phyloP scores from a whole-genome alignment of 2,888 invertebrate species.

The Leucozona laternaria region DNA sequence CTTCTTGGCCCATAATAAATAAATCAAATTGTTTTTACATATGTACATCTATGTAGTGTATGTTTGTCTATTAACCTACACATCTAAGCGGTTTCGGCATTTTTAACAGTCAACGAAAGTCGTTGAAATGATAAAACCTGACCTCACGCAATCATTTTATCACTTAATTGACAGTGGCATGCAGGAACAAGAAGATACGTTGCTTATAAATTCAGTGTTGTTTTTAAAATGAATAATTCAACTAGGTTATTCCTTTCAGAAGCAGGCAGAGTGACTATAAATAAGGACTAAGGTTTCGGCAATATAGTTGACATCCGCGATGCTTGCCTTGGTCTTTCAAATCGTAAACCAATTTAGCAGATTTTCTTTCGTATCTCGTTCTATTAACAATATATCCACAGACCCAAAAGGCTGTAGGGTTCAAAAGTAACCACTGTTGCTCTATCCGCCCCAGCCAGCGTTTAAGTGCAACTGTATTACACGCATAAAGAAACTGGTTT shows the following conservation, averaged over 20 bases:
- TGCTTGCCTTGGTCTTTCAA: no score
- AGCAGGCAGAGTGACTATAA: no score
- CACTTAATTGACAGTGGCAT: background rate
- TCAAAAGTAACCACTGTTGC: background rate
- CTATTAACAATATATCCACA: no score
- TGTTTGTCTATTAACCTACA: no score
- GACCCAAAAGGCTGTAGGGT: no score
- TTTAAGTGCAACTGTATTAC: background rate
- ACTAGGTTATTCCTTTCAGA: no score
- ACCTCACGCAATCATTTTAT: slow-evolving; percentile 9
- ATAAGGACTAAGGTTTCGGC: no score
- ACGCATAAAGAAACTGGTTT: background rate
- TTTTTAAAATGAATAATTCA: no score
- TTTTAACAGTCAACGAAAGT: background rate
- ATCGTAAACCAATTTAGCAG: no score
- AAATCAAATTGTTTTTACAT: background rate
- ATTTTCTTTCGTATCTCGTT: no score
- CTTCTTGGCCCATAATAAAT: slow-evolving; percentile 2
- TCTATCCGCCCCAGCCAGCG: background rate
- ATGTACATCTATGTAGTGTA: no score
- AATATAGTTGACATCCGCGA: no score
- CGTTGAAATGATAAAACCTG: background rate
- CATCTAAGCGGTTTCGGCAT: background rate
- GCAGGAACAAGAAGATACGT: background rate
- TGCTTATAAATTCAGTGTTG: background rate